Evolutionary conservation across 2,113 vertebrate genomes (phyloP).

Genomic region (Pogona vitticeps): DNA sequence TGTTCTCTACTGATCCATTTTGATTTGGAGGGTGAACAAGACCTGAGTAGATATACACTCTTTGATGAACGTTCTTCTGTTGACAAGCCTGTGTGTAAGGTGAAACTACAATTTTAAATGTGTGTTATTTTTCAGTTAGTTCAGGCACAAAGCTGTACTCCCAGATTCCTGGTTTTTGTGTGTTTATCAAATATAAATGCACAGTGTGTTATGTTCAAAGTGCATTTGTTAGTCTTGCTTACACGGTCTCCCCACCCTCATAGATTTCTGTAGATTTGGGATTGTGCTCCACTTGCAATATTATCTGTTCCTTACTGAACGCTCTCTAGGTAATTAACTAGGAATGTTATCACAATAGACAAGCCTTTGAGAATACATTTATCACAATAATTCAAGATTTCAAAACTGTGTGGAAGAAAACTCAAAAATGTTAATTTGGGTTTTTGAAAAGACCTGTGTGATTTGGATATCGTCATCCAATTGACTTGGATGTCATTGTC

Average conservation of each 20-base stretch:
- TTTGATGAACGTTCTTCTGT: neutral
- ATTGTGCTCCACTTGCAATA: no score
- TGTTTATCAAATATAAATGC: neutral
- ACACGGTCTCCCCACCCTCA: no score
- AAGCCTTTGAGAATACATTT: no score
- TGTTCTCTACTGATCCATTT: neutral
- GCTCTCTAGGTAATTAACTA: no score
- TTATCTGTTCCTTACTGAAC: no score
- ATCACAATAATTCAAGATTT: neutral
- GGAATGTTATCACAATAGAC: no score
- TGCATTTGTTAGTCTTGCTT: neutral
- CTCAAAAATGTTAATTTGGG: neutral
- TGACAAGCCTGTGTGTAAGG: neutral
- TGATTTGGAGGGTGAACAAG: neutral
- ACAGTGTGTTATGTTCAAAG: neutral
- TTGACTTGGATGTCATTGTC: constrained; percentile 2
- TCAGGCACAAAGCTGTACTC: neutral
- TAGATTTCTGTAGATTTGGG: neutral
- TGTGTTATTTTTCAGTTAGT: rapidly evolving
- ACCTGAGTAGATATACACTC: neutral
- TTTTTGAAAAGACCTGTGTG: neutral
- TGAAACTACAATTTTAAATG: neutral
- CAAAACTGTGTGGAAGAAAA: neutral
- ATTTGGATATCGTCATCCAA: no score
- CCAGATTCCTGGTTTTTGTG: neutral